Percentiles rank a stretch among this genome's conserved stretches.
Conservation (phyloP, 2,888 invertebrate species). For the Macrosoma leucophasiata region DNA sequence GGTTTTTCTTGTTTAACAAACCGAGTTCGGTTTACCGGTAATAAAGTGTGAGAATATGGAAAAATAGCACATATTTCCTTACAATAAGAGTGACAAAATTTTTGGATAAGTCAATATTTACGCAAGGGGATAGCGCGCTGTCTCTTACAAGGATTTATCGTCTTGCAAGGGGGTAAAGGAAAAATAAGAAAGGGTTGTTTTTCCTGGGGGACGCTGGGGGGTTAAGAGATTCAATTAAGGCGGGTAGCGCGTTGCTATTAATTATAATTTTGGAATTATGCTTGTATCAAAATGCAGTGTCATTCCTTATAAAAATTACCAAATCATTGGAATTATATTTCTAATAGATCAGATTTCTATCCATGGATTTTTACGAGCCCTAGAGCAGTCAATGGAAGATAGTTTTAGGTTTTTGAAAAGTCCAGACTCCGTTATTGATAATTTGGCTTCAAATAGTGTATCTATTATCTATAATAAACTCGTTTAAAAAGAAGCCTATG, state of each 20-base stretch:
- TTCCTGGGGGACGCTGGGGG: conserved; percentile 59
- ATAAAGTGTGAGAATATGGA: background rate
- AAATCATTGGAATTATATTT: too few species aligned
- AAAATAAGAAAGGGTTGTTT: conserved; percentile 75
- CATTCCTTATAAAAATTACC: too few species aligned
- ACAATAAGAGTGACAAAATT: conserved; percentile 13
- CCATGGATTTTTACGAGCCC: too few species aligned
- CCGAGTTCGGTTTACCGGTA: conserved; percentile 18
- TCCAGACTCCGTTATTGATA: too few species aligned
- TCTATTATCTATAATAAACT: too few species aligned
- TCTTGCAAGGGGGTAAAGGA: conserved; percentile 65
- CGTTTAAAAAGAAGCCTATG: too few species aligned
- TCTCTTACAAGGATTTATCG: conserved; percentile 73
- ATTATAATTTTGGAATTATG: conserved; percentile 57
- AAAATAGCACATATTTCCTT: conserved; percentile 17
- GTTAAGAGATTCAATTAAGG: conserved; percentile 69
- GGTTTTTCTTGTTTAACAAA: conserved; percentile 67
- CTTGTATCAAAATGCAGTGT: conserved; percentile 33
- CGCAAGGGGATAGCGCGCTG: conserved; percentile 66
- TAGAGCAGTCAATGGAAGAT: too few species aligned
- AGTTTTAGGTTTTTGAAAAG: too few species aligned
- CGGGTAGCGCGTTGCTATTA: conserved; percentile 59
- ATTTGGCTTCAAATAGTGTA: too few species aligned
- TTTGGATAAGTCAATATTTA: conserved; percentile 27
- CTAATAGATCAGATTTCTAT: too few species aligned